A percentile compares a stretch with the other conserved stretches of the same genome.
phyloP scores from a whole-genome alignment of 23 tunicate species.

The Phallusia fumigata region DNA sequence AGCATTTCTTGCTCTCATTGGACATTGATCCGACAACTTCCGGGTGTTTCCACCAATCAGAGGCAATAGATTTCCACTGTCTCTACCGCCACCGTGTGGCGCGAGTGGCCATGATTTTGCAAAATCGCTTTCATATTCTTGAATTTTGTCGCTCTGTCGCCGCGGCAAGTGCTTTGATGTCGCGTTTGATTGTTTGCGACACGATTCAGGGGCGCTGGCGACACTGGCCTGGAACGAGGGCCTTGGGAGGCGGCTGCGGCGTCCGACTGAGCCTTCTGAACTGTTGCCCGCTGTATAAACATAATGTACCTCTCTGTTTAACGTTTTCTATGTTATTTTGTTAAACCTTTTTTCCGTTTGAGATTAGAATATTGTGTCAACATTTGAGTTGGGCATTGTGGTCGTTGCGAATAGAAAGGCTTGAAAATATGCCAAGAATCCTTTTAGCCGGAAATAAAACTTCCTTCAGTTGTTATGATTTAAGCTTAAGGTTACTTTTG shows the following conservation, averaged over 20 bases:
- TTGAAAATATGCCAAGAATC: no score
- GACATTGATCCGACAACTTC: neutral
- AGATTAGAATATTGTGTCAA: no score
- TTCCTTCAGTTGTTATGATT: no score
- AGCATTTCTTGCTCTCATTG: neutral
- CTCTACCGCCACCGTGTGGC: neutral
- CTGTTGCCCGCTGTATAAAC: neutral
- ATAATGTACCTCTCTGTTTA: no score
- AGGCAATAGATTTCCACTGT: neutral
- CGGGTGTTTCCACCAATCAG: neutral
- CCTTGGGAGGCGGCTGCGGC: neutral
- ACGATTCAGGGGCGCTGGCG: neutral
- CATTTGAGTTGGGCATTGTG: no score
- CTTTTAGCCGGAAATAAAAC: no score
- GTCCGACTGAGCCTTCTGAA: neutral
- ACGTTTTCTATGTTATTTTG: no score
- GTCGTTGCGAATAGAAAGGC: no score
- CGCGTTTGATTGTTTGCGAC: conserved; percentile 10
- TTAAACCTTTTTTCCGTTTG: no score
- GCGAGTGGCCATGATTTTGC: conserved; percentile 9
- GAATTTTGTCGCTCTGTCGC: conserved; percentile 1
- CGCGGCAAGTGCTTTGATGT: conserved; percentile 10
- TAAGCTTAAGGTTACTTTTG: no score
- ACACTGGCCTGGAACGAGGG: conserved; percentile 4
- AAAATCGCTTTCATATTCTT: neutral